Percentiles rank a stretch among this genome's conserved stretches.
Evolutionary conservation across 2,797 vertebrate species (phyloP).

Genomic region (Cyprinodon diabolis): DNA sequence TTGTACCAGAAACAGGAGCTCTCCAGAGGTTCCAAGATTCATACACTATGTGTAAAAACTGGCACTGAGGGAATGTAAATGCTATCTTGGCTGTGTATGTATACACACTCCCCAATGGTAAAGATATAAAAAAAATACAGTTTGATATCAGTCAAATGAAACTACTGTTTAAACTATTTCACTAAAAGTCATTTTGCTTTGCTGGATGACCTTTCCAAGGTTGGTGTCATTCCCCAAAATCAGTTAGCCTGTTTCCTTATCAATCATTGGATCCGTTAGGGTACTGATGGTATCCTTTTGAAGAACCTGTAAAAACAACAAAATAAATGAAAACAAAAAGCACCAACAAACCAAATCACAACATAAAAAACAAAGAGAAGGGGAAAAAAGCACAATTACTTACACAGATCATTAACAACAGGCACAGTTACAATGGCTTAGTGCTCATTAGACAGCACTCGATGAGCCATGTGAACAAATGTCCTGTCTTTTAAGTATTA

Average conservation of each 20-base stretch:
- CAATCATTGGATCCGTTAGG: background rate
- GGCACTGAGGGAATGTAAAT: too few species aligned
- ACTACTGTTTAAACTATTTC: background rate
- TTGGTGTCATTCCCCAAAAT: background rate
- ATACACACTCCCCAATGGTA: too few species aligned
- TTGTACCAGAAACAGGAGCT: too few species aligned
- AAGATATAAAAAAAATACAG: too few species aligned
- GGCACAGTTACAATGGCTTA: background rate
- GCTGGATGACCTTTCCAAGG: background rate
- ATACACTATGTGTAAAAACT: too few species aligned
- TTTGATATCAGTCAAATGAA: background rate
- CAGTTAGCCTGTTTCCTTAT: background rate
- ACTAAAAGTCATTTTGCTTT: background rate
- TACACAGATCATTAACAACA: background rate
- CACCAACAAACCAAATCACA: background rate
- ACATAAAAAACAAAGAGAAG: constrained; percentile 78
- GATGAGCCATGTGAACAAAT: background rate
- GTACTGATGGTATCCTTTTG: background rate
- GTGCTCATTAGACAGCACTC: background rate
- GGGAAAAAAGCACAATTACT: background rate
- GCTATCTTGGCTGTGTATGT: too few species aligned
- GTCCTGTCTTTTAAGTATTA: background rate
- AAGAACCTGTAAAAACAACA: background rate
- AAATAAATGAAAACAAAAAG: background rate
- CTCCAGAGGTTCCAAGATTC: too few species aligned